Evolutionary conservation across 2,113 vertebrate genomes (phyloP), one percentile per base, ranked within the genome.

Genomic region (Acinonyx jubatus): DNA sequence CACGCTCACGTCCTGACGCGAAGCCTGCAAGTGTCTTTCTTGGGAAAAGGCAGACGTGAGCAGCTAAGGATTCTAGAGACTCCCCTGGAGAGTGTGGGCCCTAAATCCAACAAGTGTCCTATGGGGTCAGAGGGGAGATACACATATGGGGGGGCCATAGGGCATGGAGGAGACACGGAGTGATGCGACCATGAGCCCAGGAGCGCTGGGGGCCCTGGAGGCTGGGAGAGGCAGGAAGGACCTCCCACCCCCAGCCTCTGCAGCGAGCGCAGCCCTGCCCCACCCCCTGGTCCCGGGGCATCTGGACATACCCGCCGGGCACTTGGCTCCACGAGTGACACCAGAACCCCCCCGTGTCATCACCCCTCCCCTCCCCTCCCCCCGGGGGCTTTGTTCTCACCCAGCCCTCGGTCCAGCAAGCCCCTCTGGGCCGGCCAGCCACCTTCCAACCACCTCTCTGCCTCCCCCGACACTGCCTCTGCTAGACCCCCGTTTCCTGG

Each of bases 131-230:
- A 33, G 36, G 4, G n/a, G 57, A 21, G 13, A 38, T 1, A 65
- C 13, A 65, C 57, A 38, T 29, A 61, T 33, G 13, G 23, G 13
- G 7, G 15, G 0, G 63, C 7, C 25, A 0, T 0, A 1, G 52
- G 38, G 5, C 1, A 25, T 1, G 18, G 31, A 25, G 9, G 36
- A 33, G 66, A 13, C 10, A 16, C 0, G 1, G 38, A 36, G 11
- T 1, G 3, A 23, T 0, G 3, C 0, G 1, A 57, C 61, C 57
- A 5, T 0, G 4, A 63, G 85, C 50, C 31, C 31, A n/a, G 5
- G 71, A 5, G 69, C 1, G 0, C 63, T 48, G 0, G 19, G 38
- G 45, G n/a, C n/a, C 21, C 87, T 31, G 57, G 15, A 14, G 3
- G 63, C 50, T n/a, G 10, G 55, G 3, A 8, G 71, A 25, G 52